These are phyloP conservation scores for Cheirogaleus medius DNA, from an alignment of 2,113 vertebrate species.

Conservation along the genomic window DNA sequence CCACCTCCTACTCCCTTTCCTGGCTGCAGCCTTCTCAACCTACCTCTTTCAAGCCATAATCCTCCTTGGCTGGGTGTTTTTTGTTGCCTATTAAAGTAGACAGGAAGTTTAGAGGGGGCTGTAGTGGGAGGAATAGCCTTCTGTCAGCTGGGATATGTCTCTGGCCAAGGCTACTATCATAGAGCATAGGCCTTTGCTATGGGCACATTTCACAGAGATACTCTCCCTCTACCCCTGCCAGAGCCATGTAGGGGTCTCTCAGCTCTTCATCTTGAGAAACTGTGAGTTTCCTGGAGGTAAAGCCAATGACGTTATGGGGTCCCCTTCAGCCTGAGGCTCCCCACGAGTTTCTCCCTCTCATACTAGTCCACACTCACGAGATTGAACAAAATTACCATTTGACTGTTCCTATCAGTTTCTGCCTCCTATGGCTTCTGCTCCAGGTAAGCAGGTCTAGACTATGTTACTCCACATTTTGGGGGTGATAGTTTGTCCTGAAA, in stretches of 20 bases:
- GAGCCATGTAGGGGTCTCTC: neutral
- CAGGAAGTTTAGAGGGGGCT: neutral
- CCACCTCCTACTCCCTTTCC: neutral
- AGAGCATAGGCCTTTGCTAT: neutral
- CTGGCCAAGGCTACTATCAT: neutral
- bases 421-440: neutral
- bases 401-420: neutral
- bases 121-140: neutral
- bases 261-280: neutral
- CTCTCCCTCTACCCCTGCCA: neutral
- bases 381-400: neutral
- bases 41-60: neutral
- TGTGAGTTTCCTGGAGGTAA: neutral
- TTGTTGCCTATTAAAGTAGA: neutral
- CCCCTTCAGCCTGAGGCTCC: too few relatives aligned
- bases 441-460: neutral
- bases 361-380: rapidly evolving
- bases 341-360: neutral
- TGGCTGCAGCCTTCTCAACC: neutral
- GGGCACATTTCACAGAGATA: neutral
- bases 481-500: neutral
- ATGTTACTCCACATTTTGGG: neutral
- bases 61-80: neutral
- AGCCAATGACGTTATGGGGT: rapidly evolving
- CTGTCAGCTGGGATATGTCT: neutral